These are phyloP conservation scores for Drosophila kikkawai DNA, from an alignment of 1,140 invertebrate species.

Conservation along the genomic window DNA sequence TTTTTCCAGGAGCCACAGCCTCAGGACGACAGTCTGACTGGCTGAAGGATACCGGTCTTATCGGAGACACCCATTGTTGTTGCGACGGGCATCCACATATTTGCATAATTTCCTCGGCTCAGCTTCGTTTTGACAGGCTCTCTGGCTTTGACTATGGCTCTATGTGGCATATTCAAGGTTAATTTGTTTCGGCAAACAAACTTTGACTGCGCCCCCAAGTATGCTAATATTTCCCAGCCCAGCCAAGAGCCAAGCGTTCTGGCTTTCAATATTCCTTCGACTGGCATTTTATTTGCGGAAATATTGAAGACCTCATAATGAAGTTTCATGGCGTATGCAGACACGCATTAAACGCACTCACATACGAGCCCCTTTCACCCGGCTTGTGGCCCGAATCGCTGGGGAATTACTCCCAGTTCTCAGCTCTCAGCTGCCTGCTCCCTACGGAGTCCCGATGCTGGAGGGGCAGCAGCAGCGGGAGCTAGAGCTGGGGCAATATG, in stretches of 20 bases:
- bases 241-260: neutral
- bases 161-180: slow-evolving; percentile 67
- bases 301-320: slow-evolving; percentile 69
- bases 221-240: slow-evolving; percentile 68
- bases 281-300: slow-evolving; percentile 55
- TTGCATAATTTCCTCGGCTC: slow-evolving; percentile 56
- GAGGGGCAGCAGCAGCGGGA: neutral
- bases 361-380: slow-evolving; percentile 1
- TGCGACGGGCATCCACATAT: slow-evolving; percentile 31
- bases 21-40: slow-evolving; percentile 22
- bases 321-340: slow-evolving; percentile 65
- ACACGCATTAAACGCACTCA: slow-evolving; percentile 49
- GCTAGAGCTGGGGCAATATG: neutral
- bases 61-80: slow-evolving; percentile 46
- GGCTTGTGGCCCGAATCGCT: slow-evolving; percentile 36
- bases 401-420: slow-evolving; percentile 5
- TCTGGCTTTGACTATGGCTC: slow-evolving; percentile 16
- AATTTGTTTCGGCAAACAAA: slow-evolving; percentile 76
- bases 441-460: neutral
- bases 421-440: neutral
- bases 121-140: slow-evolving; percentile 34
- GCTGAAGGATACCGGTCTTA: slow-evolving; percentile 29
- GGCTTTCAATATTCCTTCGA: slow-evolving; percentile 42
- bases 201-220: slow-evolving; percentile 60
- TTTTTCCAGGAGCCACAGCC: slow-evolving; percentile 36